Conservation (phyloP, 2,113 vertebrate species). For the Chionomys nivalis region DNA sequence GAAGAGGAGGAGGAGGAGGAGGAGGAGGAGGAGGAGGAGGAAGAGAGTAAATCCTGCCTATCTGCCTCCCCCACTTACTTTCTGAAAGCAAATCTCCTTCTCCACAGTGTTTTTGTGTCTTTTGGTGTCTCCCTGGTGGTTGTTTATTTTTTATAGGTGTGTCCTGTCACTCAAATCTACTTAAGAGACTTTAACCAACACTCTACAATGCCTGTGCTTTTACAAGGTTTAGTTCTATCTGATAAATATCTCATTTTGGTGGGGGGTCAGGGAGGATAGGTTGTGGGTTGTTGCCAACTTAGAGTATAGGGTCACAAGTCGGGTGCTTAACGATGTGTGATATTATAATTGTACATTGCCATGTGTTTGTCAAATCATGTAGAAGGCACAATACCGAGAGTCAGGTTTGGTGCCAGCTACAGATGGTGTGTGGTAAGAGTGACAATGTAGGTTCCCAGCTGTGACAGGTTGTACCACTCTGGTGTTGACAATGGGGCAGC, state of each 20-base stretch:
- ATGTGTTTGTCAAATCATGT: background rate
- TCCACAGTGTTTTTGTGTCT: background rate
- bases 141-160: background rate
- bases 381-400: background rate
- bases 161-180: background rate
- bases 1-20: no score
- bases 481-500: background rate
- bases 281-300: background rate
- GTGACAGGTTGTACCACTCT: background rate
- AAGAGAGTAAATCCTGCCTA: background rate
- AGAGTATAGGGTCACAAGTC: background rate
- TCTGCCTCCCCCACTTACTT: background rate
- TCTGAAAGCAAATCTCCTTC: slow-evolving; percentile 8
- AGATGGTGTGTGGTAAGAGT: background rate
- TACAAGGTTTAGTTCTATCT: background rate
- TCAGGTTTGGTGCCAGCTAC: background rate
- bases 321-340: background rate
- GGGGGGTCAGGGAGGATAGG: background rate
- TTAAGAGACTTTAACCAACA: background rate
- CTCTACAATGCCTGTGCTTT: slow-evolving; percentile 21
- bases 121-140: background rate
- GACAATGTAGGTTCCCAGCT: background rate
- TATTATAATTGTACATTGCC: background rate
- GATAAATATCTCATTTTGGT: background rate
- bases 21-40: no score